A percentile compares a stretch with the other conserved stretches of the same genome.
Conservation (phyloP, 1,140 invertebrate genomes). For the Anastrepha ludens region DNA sequence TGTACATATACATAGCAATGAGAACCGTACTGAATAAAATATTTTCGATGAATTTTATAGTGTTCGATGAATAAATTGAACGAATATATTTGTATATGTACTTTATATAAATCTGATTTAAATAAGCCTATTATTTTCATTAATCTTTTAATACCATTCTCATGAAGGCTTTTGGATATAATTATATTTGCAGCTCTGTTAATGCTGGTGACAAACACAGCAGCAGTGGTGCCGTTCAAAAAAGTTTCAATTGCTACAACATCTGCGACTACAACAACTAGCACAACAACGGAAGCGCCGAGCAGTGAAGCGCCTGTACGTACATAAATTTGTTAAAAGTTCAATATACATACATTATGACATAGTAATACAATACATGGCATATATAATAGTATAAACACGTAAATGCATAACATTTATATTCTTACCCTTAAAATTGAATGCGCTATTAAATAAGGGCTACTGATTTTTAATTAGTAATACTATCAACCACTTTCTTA, state of each 20-base stretch:
- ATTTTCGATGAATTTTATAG: too few relatives aligned
- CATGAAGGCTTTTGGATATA: not conserved
- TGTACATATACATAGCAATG: too few relatives aligned
- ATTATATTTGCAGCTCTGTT: constrained; percentile 61
- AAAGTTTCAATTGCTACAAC: constrained; percentile 72
- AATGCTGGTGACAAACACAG: constrained; percentile 62
- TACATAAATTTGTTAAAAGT: not conserved
- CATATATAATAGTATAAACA: too few relatives aligned
- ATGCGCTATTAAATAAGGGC: too few relatives aligned
- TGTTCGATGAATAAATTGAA: too few relatives aligned
- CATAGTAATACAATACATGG: too few relatives aligned
- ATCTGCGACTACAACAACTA: constrained; percentile 63
- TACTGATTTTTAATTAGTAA: too few relatives aligned
- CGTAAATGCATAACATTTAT: too few relatives aligned
- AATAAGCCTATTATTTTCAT: not conserved
- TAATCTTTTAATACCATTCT: not conserved
- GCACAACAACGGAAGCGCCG: constrained; percentile 62
- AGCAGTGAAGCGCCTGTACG: constrained; percentile 25
- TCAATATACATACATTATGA: too few relatives aligned
- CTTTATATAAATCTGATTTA: not conserved
- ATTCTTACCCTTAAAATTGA: too few relatives aligned
- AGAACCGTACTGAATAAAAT: too few relatives aligned
- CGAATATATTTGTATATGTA: not conserved
- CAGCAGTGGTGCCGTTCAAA: constrained; percentile 69
- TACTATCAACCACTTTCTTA: too few relatives aligned